Evolutionary conservation across 2,113 vertebrate genomes (phyloP), one percentile per base, ranked within the genome.

Genomic region (Isurus oxyrinchus): DNA sequence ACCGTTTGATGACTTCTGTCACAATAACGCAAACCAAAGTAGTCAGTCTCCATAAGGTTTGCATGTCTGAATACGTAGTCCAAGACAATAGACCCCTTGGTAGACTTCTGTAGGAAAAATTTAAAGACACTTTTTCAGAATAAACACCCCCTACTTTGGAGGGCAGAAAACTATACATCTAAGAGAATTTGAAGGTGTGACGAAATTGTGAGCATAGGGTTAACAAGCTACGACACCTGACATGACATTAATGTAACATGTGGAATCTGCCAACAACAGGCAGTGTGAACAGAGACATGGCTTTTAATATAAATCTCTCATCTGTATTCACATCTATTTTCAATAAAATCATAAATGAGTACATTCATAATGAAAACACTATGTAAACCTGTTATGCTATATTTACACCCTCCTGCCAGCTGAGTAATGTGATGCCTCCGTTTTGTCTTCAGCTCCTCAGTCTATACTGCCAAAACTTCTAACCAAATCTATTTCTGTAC

Each of bases 11-110:
- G 99, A 97, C 97, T 98, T 97, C 97, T 97, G 97, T 99, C 98
- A 97, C 99, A 99, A 98, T 99, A 99, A 96, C 98, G 98, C 97
- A 99, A 97, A 90, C 99, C 99, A 96, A 99, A 99, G 97, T 99
- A 99, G 97, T 99, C 98, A 57, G 98, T 98, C 97, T 99, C 98
- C 96, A 97, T 97, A 31, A 99, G 97, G 96, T 99, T 98, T 97
- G 99, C 97, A 97, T 99, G 98, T 97, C 97, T 98, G 96, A 99
- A 99, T 96, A 99, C 98, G 31, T 98, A 98, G 96, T 98, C 98
- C 97, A 99, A 98, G 97, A 99, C 97, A 97, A 98, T 97, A 0
- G 98, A 98, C 11, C 97, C 99, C 97, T 98, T 99, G 0, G 98
- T 99, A 96, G 99, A 99, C 97, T 98, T 99, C 99, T 99, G 98